These are phyloP conservation scores for Poecilia wingei DNA, from an alignment of 2,797 vertebrate genomes.

Conservation along the genomic window DNA sequence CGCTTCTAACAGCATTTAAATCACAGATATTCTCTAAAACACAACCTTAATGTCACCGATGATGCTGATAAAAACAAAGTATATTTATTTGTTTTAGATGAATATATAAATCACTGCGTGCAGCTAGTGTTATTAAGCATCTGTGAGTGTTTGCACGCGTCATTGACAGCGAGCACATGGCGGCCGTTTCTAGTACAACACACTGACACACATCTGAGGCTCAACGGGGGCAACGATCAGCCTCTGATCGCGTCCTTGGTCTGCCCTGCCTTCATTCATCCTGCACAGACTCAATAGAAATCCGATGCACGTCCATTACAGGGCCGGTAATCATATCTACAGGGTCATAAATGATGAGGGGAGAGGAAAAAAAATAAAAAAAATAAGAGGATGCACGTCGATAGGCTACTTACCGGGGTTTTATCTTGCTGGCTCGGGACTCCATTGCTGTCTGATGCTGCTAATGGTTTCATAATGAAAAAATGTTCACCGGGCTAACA, in stretches of 20 bases:
- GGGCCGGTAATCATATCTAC: conserved; percentile 66
- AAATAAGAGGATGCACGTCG: conserved; percentile 46
- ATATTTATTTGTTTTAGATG: not conserved
- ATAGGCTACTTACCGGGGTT: conserved; percentile 91
- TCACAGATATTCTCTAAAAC: not conserved
- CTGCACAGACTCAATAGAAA: conserved; percentile 61
- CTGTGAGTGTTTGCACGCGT: conserved; percentile 33
- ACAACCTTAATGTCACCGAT: not conserved
- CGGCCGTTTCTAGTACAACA: conserved; percentile 71
- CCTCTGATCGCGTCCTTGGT: conserved; percentile 46
- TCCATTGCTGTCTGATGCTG: conserved; percentile 94
- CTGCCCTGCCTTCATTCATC: conserved; percentile 62
- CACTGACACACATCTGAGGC: conserved; percentile 74
- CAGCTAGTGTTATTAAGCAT: conserved; percentile 4
- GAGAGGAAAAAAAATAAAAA: conserved; percentile 6
- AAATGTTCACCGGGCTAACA: conserved; percentile 84
- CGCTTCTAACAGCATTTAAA: not conserved
- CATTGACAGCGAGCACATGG: conserved; percentile 74
- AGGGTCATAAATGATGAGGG: conserved; percentile 52
- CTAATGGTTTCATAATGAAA: conserved; percentile 99
- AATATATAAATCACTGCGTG: not conserved
- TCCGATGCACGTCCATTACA: conserved; percentile 70
- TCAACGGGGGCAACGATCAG: conserved; percentile 36
- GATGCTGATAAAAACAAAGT: not conserved
- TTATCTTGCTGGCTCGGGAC: conserved; percentile 97